Base-by-base conservation (phyloP, 2,888 invertebrate genomes). In the Aromia moschata region DNA sequence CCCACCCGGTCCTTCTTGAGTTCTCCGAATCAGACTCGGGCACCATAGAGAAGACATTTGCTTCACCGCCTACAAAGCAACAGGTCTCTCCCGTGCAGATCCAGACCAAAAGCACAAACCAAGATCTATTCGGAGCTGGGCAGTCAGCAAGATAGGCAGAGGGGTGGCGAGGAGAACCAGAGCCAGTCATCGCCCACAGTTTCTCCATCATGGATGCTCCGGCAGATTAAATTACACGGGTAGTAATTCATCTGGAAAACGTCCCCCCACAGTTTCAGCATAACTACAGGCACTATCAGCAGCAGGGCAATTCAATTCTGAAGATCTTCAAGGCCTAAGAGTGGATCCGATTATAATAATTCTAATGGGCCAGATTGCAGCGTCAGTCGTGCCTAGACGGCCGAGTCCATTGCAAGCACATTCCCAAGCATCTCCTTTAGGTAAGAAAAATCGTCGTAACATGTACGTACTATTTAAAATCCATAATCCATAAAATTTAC, bases 81-180 rank as follows among this genome's bases (percentile, higher is more conserved):
- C 67, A 69, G 46, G 59, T 60, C 30, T 58, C 70, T 4, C 72
- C 74, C 40, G 83, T 82, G 71, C 80, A 80, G 59, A 86, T 90
- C 69, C 90, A 90, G 80, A 88, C 90, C 60, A n/a, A 91, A 92
- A 81, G 89, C 89, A 67, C 90, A 91, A 82, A 85, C 89, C 69
- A 92, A 92, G 83, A 87, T 89, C 71, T 91, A 91, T 79, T 89
- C 90, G 54, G 91, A 91, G 74, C 72, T 90, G 68, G 70, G 69
- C 4, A 78, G 67, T 49, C 69, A 69, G 31, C 49, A 61, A 53
- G 65, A 65, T 45, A 71, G 72, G 2, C 82, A 83, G 17, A 73
- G 79, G 17, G 70, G 58, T 30, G 72, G 70, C 49, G 83, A 85
- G 70, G 84, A 87, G 80, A 84, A 84, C 78, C 74, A 81, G 80